These are phyloP conservation scores for Glareola pratincola DNA, from an alignment of 2,113 vertebrate species.

Conservation along the genomic window DNA sequence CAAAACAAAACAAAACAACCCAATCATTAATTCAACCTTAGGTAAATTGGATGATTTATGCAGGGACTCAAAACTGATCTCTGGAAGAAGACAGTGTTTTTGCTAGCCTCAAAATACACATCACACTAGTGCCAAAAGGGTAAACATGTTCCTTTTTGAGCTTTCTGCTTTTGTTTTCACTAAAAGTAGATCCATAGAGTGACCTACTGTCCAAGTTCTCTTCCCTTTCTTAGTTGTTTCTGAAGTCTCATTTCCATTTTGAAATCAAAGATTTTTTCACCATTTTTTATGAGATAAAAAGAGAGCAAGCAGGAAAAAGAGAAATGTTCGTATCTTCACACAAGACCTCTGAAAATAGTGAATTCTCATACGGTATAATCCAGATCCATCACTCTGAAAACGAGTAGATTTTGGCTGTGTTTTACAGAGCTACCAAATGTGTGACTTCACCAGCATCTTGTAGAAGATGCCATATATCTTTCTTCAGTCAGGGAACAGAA, in stretches of 20 bases:
- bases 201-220: not conserved
- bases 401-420: not conserved
- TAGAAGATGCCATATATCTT: not conserved
- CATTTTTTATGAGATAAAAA: not conserved
- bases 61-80: not conserved
- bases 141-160: not conserved
- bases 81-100: not conserved
- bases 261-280: not conserved
- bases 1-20: not conserved
- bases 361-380: not conserved
- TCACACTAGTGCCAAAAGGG: not conserved
- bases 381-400: not conserved
- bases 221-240: not conserved
- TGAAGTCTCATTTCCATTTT: not conserved
- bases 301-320: not conserved
- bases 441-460: not conserved
- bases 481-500: not conserved
- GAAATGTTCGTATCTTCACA: not conserved
- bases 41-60: not conserved
- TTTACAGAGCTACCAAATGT: not conserved
- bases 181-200: not conserved
- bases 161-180: not conserved
- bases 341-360: not conserved
- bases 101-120: not conserved
- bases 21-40: not conserved